phyloP scores from a whole-genome alignment of 2,797 vertebrate species.

The Argya squamiceps region DNA sequence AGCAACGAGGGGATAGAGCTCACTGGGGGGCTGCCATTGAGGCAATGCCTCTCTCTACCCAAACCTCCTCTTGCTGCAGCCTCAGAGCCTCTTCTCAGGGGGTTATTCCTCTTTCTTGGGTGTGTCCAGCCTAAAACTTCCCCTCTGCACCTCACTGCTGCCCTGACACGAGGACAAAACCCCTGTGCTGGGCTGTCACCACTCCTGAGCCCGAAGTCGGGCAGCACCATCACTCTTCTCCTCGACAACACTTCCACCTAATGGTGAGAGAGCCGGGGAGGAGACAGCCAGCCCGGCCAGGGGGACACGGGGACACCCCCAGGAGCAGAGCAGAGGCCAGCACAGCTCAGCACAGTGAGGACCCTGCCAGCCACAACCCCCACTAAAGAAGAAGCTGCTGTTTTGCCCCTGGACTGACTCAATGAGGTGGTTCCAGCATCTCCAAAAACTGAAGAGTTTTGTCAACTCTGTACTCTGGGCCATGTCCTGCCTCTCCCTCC shows the following conservation, averaged over 20 bases:
- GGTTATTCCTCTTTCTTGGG: not conserved
- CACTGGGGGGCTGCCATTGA: accelerated
- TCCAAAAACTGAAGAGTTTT: accelerated
- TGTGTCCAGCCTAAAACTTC: not conserved
- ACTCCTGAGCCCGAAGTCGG: accelerated
- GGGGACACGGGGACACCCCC: not conserved
- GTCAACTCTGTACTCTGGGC: not conserved
- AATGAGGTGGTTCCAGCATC: accelerated
- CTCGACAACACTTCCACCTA: conserved; percentile 65
- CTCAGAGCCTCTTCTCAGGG: not conserved
- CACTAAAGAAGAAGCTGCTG: too few relatives aligned
- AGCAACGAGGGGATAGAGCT: accelerated
- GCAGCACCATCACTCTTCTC: not conserved
- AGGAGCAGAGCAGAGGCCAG: not conserved
- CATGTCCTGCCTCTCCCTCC: not conserved
- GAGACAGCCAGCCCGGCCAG: not conserved
- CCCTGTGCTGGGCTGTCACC: accelerated
- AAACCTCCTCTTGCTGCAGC: not conserved
- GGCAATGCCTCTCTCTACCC: not conserved
- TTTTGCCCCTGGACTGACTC: not conserved
- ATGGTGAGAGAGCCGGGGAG: not conserved
- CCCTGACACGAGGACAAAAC: not conserved
- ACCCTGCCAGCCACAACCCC: not conserved
- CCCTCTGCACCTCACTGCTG: not conserved
- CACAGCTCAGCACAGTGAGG: not conserved